A percentile compares a stretch with the other conserved stretches of the same genome.
These are phyloP conservation scores for Sussaba pulchella DNA, from an alignment of 2,888 invertebrate genomes.

Conservation along the genomic window DNA sequence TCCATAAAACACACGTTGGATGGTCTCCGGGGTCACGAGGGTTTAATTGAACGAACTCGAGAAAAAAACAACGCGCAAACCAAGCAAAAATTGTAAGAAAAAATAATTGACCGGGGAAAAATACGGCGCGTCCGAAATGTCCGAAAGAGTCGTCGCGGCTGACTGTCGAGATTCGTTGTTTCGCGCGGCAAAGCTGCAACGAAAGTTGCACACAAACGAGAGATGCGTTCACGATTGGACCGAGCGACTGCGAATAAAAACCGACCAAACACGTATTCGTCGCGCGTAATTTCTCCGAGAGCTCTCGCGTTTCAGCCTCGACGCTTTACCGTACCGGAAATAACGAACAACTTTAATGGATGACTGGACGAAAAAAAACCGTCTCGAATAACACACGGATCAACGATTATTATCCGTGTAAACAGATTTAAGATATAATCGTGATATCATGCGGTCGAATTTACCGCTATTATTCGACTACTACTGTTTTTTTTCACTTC, in stretches of 20 bases:
- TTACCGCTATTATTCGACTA: not conserved
- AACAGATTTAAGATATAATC: conserved; percentile 10
- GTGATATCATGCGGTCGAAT: not conserved
- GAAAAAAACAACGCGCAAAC: not conserved
- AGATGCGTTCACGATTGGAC: conserved; percentile 31
- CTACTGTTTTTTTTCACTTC: not conserved
- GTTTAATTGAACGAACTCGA: conserved; percentile 47
- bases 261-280: conserved; percentile 62
- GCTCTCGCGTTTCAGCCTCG: not conserved
- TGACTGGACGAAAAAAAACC: conserved; percentile 20
- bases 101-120: conserved; percentile 53
- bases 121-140: conserved; percentile 2
- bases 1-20: conserved; percentile 13
- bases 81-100: conserved; percentile 59
- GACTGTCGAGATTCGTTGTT: conserved; percentile 1
- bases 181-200: not conserved
- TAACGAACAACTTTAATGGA: conserved; percentile 59
- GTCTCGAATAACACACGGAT: conserved; percentile 18
- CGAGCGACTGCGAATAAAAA: conserved; percentile 49
- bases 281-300: conserved; percentile 30
- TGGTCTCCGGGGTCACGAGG: conserved; percentile 10
- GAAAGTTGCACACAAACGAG: not conserved
- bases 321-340: conserved; percentile 8
- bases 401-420: not conserved
- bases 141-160: conserved; percentile 52